phyloP scores from a whole-genome alignment of 2,113 vertebrate species.

The Cairina moschata region DNA sequence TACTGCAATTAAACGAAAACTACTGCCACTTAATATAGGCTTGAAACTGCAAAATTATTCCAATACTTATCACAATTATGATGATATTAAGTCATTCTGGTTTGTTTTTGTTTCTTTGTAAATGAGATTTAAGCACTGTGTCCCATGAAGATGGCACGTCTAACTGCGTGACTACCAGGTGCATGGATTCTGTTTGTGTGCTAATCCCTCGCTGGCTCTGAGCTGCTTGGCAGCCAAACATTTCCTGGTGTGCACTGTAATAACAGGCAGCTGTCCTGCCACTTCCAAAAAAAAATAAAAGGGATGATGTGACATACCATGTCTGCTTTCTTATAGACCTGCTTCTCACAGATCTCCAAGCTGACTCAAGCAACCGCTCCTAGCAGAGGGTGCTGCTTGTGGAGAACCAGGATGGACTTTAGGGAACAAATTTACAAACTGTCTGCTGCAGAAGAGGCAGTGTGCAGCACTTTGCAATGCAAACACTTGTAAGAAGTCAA shows the following conservation, averaged over 20 bases:
- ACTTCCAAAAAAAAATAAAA: conserved; percentile 71
- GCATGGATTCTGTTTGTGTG: conserved; percentile 75
- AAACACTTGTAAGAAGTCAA: background rate
- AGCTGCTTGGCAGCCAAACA: conserved; percentile 68
- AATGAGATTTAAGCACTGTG: conserved; percentile 68
- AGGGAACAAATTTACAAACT: background rate
- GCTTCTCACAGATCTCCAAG: conserved; percentile 39
- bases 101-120: conserved; percentile 68
- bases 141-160: conserved; percentile 35
- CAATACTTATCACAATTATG: conserved; percentile 63
- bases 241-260: conserved; percentile 79
- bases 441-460: background rate
- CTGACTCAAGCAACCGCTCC: background rate
- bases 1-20: conserved; percentile 55
- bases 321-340: conserved; percentile 26
- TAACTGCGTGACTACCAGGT: conserved; percentile 74
- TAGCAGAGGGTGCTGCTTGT: background rate
- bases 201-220: conserved; percentile 73
- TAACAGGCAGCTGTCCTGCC: conserved; percentile 82
- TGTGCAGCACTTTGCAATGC: background rate
- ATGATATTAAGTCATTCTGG: conserved; percentile 39
- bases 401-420: conserved; percentile 8
- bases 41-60: conserved; percentile 50
- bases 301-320: conserved; percentile 67
- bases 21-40: conserved; percentile 35